Evolutionary conservation across 1,140 invertebrate species (phyloP).

Genomic region (Sitodiplosis mosellana): DNA sequence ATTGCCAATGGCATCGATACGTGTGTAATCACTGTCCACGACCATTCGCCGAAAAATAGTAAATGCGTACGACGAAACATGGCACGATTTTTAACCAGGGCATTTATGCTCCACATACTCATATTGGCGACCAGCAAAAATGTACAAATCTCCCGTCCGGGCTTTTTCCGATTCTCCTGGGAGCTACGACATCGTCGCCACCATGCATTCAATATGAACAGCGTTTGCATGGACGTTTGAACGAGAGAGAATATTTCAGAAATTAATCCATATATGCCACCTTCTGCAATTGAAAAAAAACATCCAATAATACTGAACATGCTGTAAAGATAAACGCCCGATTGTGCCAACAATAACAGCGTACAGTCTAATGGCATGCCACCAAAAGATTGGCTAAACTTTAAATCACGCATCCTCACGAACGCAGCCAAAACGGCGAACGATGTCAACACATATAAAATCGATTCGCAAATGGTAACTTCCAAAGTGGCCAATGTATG

Average conservation of each 20-base stretch:
- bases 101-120: conserved; percentile 65
- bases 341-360: conserved; percentile 59
- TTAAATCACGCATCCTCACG: conserved; percentile 32
- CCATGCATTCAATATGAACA: conserved; percentile 64
- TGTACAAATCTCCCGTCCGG: conserved; percentile 56
- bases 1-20: conserved; percentile 61
- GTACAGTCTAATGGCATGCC: conserved; percentile 56
- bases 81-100: conserved; percentile 52
- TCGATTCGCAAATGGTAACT: conserved; percentile 48
- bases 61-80: conserved; percentile 55
- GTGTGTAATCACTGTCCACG: conserved; percentile 64
- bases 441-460: conserved; percentile 39
- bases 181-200: conserved; percentile 35
- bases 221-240: conserved; percentile 47
- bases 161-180: conserved; percentile 38
- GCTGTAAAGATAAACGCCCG: conserved; percentile 67
- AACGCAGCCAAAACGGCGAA: conserved; percentile 34
- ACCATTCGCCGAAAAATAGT: conserved; percentile 58
- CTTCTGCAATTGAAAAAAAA: neutral
- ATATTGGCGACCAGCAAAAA: conserved; percentile 62
- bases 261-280: neutral
- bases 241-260: conserved; percentile 41
- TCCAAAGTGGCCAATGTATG: conserved; percentile 40
- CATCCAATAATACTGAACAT: conserved; percentile 35
- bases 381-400: conserved; percentile 30